Conservation (phyloP, 1,140 invertebrate genomes). For the Aphelenchoides besseyi region DNA sequence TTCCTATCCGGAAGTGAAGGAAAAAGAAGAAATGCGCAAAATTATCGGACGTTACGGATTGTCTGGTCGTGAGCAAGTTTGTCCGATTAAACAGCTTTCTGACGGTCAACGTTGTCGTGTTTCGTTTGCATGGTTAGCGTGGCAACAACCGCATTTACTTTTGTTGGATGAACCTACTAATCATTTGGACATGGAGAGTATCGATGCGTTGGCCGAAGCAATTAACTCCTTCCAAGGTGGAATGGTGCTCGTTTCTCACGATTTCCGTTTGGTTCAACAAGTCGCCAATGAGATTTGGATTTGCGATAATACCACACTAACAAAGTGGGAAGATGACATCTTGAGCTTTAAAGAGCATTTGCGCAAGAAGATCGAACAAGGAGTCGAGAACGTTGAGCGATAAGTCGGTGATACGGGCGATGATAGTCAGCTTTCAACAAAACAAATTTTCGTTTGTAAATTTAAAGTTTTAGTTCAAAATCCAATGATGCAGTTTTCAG, state of each 20-base stretch:
- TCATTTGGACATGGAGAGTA: slow-evolving; percentile 96
- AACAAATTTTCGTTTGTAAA: background rate
- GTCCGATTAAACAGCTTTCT: slow-evolving; percentile 91
- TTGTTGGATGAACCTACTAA: slow-evolving; percentile 96
- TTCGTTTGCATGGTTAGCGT: slow-evolving; percentile 93
- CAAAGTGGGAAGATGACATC: slow-evolving; percentile 94
- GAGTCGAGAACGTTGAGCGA: slow-evolving; percentile 22
- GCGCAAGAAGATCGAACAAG: slow-evolving; percentile 67
- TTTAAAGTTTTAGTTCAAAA: background rate
- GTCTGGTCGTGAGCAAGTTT: slow-evolving; percentile 92
- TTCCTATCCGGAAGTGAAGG: slow-evolving; percentile 91
- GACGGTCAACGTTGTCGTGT: slow-evolving; percentile 97
- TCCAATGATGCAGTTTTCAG: background rate
- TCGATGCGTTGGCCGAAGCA: slow-evolving; percentile 93
- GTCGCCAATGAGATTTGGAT: slow-evolving; percentile 83
- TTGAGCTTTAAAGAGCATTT: slow-evolving; percentile 91
- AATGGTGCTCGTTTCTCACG: slow-evolving; percentile 93
- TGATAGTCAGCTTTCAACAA: background rate
- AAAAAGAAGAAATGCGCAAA: slow-evolving; percentile 97
- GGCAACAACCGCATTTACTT: slow-evolving; percentile 88
- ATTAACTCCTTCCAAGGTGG: slow-evolving; percentile 97
- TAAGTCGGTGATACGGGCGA: background rate
- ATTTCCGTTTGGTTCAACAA: slow-evolving; percentile 96
- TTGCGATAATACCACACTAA: slow-evolving; percentile 89
- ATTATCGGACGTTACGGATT: slow-evolving; percentile 96